These are phyloP conservation scores for Anguilla rostrata DNA, from an alignment of 2,113 vertebrate species.

Conservation along the genomic window DNA sequence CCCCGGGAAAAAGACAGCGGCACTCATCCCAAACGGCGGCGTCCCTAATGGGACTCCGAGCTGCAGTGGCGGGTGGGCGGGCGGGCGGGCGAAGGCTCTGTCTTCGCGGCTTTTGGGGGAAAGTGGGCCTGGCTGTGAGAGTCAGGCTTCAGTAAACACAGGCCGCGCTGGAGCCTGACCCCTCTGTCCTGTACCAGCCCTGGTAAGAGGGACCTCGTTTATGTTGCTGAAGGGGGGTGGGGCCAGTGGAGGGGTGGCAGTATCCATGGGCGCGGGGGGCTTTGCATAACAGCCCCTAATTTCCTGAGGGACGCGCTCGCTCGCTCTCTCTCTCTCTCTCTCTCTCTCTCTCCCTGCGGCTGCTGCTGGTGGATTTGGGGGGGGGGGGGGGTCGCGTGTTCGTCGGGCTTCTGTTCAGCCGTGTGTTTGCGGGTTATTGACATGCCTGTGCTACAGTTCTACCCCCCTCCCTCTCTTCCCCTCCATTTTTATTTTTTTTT, in stretches of 20 bases:
- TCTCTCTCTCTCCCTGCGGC: constrained; percentile 8
- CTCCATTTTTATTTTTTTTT: constrained; percentile 30
- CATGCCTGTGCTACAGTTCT: constrained; percentile 50
- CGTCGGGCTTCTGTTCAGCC: constrained; percentile 41
- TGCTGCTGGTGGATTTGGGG: constrained; percentile 33
- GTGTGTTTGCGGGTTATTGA: constrained; percentile 59
- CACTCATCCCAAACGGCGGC: background rate
- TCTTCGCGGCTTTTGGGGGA: background rate
- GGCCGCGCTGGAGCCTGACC: no score
- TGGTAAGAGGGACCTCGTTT: background rate
- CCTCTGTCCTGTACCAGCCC: no score
- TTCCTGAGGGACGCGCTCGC: constrained; percentile 32
- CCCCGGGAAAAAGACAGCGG: background rate
- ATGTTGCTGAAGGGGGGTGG: no score
- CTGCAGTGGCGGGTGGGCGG: no score
- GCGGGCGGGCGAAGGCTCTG: no score
- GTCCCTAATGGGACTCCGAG: background rate
- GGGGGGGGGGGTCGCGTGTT: constrained; percentile 6
- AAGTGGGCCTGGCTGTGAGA: background rate
- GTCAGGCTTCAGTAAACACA: no score
- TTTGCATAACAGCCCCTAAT: constrained; percentile 27
- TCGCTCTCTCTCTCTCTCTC: no score
- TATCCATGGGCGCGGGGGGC: background rate
- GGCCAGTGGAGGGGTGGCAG: no score
- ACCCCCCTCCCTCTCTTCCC: constrained; percentile 27